Conservation (phyloP, 2,113 vertebrate genomes). For the Pipa parva region DNA sequence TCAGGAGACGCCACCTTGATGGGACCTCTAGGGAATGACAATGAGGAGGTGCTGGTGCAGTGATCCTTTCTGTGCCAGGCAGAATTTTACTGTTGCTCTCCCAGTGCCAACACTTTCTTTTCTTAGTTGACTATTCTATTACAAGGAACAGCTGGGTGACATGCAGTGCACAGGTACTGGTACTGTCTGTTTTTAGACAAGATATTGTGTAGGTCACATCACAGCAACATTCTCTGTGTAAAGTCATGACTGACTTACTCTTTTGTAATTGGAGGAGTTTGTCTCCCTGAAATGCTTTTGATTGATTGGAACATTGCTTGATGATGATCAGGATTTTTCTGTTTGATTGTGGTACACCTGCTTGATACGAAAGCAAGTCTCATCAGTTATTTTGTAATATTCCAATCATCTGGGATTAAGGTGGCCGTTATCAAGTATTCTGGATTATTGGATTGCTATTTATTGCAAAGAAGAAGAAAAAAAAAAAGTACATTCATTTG, state of each 20-base stretch:
- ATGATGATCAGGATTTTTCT: too few species aligned
- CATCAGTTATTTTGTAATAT: too few species aligned
- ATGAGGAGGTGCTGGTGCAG: constrained; percentile 21
- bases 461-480: too few species aligned
- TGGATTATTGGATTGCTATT: too few species aligned
- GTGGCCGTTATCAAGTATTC: too few species aligned
- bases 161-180: background rate
- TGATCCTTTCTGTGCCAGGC: constrained; percentile 18
- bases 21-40: constrained; percentile 31
- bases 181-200: background rate
- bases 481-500: too few species aligned
- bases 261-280: too few species aligned
- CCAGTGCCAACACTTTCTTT: background rate
- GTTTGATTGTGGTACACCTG: too few species aligned
- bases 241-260: background rate
- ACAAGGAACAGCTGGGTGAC: background rate
- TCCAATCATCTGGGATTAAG: too few species aligned
- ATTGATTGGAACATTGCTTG: too few species aligned
- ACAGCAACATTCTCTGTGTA: background rate
- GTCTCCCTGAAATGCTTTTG: too few species aligned
- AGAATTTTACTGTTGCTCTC: background rate
- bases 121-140: background rate
- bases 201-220: background rate
- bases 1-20: constrained; percentile 17
- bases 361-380: too few species aligned